Evolutionary conservation across 2,888 invertebrate species (phyloP), one percentile per base, ranked within the genome.

Genomic region (Scaptomyza reducta): DNA sequence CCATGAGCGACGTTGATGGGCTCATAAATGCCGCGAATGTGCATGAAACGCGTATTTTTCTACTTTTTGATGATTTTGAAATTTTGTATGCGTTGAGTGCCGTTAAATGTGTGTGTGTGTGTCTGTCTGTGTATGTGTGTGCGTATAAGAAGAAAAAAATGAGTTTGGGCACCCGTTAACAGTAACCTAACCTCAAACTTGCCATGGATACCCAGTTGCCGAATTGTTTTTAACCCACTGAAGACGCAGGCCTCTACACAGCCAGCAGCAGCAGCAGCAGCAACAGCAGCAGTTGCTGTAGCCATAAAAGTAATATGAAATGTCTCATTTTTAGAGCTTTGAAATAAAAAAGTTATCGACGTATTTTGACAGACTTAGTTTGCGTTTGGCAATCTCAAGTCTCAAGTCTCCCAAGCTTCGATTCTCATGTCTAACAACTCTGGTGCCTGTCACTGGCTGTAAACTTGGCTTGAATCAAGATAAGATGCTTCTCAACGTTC

Each of bases 11-110:
- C 87, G 82, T 88, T 88, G 88, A 88, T 88, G 89, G 87, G 85
- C 88, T 89, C 89, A 88, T 88, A 88, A 88, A 88, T 88, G 87
- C 84, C 85, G 84, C 84, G 88, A 87, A 89, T 88, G 87, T 88
- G 88, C 89, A 86, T 87, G 87, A 86, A 87, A 88, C 77, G 87
- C 86, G 89, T 86, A 87, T 88, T 88, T 87, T 87, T 85, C 84
- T 87, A 82, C 87, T 88, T 88, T 87, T 87, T 87, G 88, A 87
- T 87, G 88, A 88, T 85, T 87, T 87, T 87, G 84, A 88, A 87
- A 87, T 88, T 83, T 87, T 87, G 86, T 80, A 86, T 86, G 88
- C 88, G 84, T 84, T 87, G 84, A 84, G 84, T 84, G 85, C 88
- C 88, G 88, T 88, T 83, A 88, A 83, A 73, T 71, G 75, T 70